A percentile compares a stretch with the other conserved stretches of the same genome.
These are phyloP conservation scores for Limanda limanda DNA, from an alignment of 2,113 vertebrate genomes.

Conservation along the genomic window DNA sequence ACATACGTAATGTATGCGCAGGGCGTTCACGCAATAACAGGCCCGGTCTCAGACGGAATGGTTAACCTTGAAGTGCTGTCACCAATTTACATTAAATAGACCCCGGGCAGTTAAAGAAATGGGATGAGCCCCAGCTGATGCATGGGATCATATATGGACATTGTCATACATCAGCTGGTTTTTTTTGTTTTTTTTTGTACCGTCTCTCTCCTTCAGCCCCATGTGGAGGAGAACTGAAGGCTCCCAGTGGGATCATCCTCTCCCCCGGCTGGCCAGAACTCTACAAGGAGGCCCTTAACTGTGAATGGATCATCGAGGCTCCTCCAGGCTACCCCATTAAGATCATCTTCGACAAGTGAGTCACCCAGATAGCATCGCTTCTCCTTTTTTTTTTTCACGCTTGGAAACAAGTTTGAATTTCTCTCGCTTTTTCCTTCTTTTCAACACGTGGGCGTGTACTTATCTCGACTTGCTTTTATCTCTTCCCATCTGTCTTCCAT, in stretches of 20 bases:
- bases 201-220: slow-evolving; percentile 84
- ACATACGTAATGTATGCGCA: background rate
- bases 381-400: slow-evolving; percentile 8
- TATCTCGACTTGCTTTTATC: background rate
- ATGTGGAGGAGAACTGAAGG: slow-evolving; percentile 95
- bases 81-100: slow-evolving; percentile 58
- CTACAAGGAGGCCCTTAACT: slow-evolving; percentile 98
- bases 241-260: slow-evolving; percentile 94
- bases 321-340: slow-evolving; percentile 98
- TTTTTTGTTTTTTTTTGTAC: slow-evolving; percentile 1
- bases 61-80: slow-evolving; percentile 70
- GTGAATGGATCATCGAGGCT: slow-evolving; percentile 98
- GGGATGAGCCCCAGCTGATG: slow-evolving; percentile 53
- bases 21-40: slow-evolving; percentile 6
- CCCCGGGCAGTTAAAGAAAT: slow-evolving; percentile 55
- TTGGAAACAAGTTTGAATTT: slow-evolving; percentile 3
- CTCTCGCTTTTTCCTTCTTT: background rate
- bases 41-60: slow-evolving; percentile 12
- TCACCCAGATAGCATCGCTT: slow-evolving; percentile 16
- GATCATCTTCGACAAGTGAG: slow-evolving; percentile 98
- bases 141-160: slow-evolving; percentile 48
- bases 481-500: background rate
- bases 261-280: slow-evolving; percentile 98
- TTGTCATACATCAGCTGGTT: slow-evolving; percentile 56
- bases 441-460: background rate